A percentile compares a stretch with the other conserved stretches of the same genome.
These are phyloP conservation scores for Todiramphus chloris DNA, from an alignment of 2,113 vertebrate species.

Conservation along the genomic window DNA sequence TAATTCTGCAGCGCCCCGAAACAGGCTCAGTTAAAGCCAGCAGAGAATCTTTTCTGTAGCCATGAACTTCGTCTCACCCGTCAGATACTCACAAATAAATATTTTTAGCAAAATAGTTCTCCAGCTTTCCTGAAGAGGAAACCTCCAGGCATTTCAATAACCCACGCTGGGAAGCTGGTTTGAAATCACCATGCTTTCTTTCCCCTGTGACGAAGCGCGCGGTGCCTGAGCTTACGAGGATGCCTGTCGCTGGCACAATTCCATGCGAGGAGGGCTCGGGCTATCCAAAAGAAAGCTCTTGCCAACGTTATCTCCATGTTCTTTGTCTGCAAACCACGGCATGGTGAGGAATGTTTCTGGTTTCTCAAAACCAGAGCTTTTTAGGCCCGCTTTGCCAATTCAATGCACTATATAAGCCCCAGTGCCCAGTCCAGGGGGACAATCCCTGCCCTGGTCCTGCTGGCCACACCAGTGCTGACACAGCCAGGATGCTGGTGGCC, in stretches of 20 bases:
- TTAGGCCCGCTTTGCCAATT: too few relatives aligned
- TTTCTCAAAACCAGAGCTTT: too few relatives aligned
- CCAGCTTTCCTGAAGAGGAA: neutral
- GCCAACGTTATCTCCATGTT: rapidly evolving
- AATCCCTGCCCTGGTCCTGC: too few relatives aligned
- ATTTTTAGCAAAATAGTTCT: neutral
- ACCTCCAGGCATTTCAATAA: neutral
- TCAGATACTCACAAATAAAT: neutral
- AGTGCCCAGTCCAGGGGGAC: too few relatives aligned
- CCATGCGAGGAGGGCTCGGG: neutral
- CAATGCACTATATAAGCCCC: too few relatives aligned
- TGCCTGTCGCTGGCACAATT: neutral
- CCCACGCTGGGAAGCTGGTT: neutral
- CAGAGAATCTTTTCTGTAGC: neutral
- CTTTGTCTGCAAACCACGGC: neutral
- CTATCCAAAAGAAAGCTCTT: neutral
- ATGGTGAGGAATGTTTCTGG: too few relatives aligned
- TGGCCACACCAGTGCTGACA: too few relatives aligned
- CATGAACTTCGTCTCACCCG: neutral
- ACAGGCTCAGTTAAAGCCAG: neutral
- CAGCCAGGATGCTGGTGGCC: too few relatives aligned
- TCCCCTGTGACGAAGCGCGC: rapidly evolving
- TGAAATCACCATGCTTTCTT: neutral
- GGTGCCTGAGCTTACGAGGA: neutral
- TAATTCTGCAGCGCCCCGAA: neutral